Conservation (phyloP, 2,797 vertebrate species). For the Myripristis murdjan region DNA sequence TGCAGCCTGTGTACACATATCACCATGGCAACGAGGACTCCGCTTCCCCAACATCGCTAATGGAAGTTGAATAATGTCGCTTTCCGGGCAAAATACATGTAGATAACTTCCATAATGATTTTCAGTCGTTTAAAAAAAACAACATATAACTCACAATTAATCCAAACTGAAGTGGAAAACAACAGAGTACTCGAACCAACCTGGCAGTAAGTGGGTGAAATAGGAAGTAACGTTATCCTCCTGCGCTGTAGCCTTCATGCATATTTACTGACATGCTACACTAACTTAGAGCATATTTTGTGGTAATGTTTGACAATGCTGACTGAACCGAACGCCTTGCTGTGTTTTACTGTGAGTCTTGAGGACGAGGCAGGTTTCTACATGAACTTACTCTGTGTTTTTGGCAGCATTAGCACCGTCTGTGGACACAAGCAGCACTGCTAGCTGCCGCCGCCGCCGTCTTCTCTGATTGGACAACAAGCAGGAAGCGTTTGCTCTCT, state of each 20-base stretch:
- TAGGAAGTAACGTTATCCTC: conserved; percentile 17
- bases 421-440: conserved; percentile 40
- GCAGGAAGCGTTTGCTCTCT: conserved; percentile 75
- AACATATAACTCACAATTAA: neutral
- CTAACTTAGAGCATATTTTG: neutral
- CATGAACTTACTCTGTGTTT: neutral
- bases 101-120: neutral
- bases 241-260: neutral
- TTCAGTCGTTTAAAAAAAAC: neutral
- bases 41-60: conserved; percentile 8
- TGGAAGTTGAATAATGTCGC: neutral
- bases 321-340: neutral
- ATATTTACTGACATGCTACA: neutral
- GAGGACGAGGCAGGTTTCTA: neutral
- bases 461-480: conserved; percentile 73
- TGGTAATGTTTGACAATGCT: neutral
- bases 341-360: neutral
- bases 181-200: conserved; percentile 33
- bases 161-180: neutral
- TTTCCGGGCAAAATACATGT: neutral
- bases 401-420: conserved; percentile 41
- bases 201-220: conserved; percentile 23
- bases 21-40: conserved; percentile 64
- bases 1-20: conserved; percentile 44
- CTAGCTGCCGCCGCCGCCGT: neutral